Evolutionary conservation across 2,888 invertebrate genomes (phyloP), one percentile per base, ranked within the genome.

Genomic region (Drosophila lacicola): DNA sequence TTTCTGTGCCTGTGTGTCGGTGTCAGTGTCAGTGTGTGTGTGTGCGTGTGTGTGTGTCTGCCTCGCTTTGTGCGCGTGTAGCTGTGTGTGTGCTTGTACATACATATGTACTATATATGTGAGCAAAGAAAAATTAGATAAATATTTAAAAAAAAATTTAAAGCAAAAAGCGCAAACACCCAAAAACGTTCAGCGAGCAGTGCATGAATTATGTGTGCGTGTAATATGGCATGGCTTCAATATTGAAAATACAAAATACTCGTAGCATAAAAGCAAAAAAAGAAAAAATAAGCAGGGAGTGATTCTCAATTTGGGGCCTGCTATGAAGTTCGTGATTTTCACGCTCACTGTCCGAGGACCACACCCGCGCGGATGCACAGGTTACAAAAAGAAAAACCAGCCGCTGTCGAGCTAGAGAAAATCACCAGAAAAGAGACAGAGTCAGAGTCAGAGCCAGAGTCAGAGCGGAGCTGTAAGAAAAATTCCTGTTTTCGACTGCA

Each of bases 331-430:
- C 53, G 66, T 63, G 69, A 60, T 69, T 73, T 76, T 77, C 69
- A 72, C 57, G 63, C 68, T 68, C 76, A 64, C 57, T 71, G 76
- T 39, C 55, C 75, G 72, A 88, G 90, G 91, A 91, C 92, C 92
- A 92, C 92, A 92, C 92, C 92, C 92, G 92, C 92, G 90, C 92
- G 90, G 90, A 84, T 91, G 90, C 90, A 90, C 90, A 91, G 88
- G 85, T 91, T 90, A 87, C 81, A 86, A 88, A 90, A 86, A 69
- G 58, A 72, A 79, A 74, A 77, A 68, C 60, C 64, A 70, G 57
- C 70, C 55, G 41, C 57, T 73, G 70, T 46, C 64, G 37, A 61
- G 65, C 65, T 60, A 66, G 44, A 73, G 70, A 70, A 80, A 80
- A 82, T 29, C 61, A 60, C 41, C 60, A 68, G 53, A 68, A 49